Evolutionary conservation across 1,140 invertebrate genomes (phyloP).

Genomic region (Lethocerus indicus): DNA sequence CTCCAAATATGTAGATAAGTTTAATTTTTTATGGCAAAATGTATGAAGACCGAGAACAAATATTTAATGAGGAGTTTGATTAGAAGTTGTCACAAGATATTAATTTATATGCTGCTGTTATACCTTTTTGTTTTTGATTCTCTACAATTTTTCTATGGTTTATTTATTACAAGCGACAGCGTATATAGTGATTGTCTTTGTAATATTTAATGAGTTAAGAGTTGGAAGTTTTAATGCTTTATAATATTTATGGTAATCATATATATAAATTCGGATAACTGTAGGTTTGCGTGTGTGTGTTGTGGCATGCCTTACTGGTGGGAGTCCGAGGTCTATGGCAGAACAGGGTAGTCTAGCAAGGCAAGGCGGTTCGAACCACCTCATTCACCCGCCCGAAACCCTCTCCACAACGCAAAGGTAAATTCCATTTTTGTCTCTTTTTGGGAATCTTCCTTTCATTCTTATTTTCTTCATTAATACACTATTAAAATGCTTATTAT

Average conservation of each 20-base stretch:
- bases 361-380: constrained; percentile 6
- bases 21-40: no score
- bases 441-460: neutral
- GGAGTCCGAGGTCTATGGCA: constrained; percentile 15
- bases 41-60: no score
- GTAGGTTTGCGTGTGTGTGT: constrained; percentile 6
- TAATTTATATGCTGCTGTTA: no score
- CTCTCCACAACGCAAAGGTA: neutral
- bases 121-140: no score
- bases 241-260: neutral
- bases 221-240: neutral
- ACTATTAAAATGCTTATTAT: no score
- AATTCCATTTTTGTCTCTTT: neutral
- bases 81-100: no score
- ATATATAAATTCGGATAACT: neutral
- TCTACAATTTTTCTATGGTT: no score
- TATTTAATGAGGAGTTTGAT: no score
- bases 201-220: neutral
- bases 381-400: constrained; percentile 11
- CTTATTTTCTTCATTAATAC: no score
- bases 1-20: no score
- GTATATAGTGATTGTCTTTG: no score
- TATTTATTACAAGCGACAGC: no score
- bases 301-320: constrained; percentile 15
- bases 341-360: constrained; percentile 14